These are phyloP conservation scores for Dermatemys mawii DNA, from an alignment of 2,113 vertebrate species.

Conservation along the genomic window DNA sequence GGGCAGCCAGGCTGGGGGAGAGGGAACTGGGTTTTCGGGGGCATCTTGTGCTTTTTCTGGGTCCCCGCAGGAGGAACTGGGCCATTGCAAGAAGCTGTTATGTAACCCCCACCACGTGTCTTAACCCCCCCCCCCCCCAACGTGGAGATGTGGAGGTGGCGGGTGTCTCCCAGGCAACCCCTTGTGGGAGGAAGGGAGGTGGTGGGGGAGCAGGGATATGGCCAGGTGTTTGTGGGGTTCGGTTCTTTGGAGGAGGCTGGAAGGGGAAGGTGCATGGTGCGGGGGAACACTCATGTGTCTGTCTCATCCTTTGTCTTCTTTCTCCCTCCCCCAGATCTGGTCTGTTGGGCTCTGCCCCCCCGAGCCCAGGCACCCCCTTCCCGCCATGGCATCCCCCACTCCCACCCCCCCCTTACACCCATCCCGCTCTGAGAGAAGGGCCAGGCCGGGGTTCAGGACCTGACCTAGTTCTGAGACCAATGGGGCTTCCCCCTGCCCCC, in stretches of 20 bases:
- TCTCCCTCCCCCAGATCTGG: not conserved
- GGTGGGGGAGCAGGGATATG: not conserved
- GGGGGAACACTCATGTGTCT: not conserved
- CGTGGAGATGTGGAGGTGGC: not conserved
- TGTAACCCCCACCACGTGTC: not conserved
- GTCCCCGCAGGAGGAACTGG: not conserved
- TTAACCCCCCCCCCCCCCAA: not conserved
- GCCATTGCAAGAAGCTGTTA: not conserved
- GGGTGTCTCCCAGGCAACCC: not conserved
- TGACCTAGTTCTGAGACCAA: not conserved
- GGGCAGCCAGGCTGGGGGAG: too few species aligned
- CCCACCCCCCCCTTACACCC: slow-evolving; percentile 24
- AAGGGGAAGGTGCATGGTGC: not conserved
- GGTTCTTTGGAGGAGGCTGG: not conserved
- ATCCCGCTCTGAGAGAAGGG: not conserved
- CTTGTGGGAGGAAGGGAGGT: not conserved
- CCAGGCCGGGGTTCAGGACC: not conserved
- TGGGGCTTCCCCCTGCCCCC: not conserved
- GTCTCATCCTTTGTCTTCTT: not conserved
- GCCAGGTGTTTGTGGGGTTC: not conserved
- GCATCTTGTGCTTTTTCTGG: not conserved
- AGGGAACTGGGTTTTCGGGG: not conserved
- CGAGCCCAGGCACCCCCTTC: slow-evolving; percentile 6
- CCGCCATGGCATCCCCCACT: not conserved
- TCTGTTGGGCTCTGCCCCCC: not conserved